Percentiles rank a stretch among this genome's conserved stretches.
phyloP scores from a whole-genome alignment of 2,888 invertebrate species.

The Andrena dorsata region DNA sequence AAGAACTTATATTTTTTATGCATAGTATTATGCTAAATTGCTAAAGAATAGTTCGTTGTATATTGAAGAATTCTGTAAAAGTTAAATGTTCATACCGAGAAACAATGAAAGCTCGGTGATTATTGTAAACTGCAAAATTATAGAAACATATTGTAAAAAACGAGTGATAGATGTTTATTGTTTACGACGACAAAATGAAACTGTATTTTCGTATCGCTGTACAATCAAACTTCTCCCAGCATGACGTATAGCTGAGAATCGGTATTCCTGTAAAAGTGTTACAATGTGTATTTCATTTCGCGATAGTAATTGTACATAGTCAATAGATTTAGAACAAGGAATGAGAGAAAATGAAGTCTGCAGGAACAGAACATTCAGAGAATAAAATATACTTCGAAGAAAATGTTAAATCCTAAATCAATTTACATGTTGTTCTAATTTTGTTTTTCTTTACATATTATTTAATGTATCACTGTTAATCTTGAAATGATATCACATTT shows the following conservation, averaged over 20 bases:
- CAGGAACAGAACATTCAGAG: conserved; percentile 70
- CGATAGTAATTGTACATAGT: conserved; percentile 69
- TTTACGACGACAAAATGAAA: conserved; percentile 70
- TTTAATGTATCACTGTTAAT: conserved; percentile 28
- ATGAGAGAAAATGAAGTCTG: conserved; percentile 67
- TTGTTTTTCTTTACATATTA: conserved; percentile 30
- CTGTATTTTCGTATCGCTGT: conserved; percentile 78
- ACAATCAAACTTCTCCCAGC: conserved; percentile 74
- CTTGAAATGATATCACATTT: conserved; percentile 19
- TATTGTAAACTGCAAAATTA: conserved; percentile 57
- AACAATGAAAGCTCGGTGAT: conserved; percentile 42
- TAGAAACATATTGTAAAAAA: conserved; percentile 57
- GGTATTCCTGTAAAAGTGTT: conserved; percentile 63
- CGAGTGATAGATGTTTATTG: conserved; percentile 62
- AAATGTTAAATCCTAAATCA: conserved; percentile 43
- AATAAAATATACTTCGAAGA: conserved; percentile 65
- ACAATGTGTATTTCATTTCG: conserved; percentile 61
- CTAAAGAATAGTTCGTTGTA: conserved; percentile 58
- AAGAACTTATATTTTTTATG: conserved; percentile 58
- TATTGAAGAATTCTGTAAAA: conserved; percentile 52
- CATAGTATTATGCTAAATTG: conserved; percentile 50
- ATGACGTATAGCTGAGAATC: conserved; percentile 57
- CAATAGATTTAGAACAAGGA: conserved; percentile 61
- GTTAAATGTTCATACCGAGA: conserved; percentile 38
- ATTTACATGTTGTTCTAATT: conserved; percentile 36